A percentile compares a stretch with the other conserved stretches of the same genome.
Evolutionary conservation across 1,140 invertebrate genomes (phyloP).

Genomic region (Neotoxoptera formosana): DNA sequence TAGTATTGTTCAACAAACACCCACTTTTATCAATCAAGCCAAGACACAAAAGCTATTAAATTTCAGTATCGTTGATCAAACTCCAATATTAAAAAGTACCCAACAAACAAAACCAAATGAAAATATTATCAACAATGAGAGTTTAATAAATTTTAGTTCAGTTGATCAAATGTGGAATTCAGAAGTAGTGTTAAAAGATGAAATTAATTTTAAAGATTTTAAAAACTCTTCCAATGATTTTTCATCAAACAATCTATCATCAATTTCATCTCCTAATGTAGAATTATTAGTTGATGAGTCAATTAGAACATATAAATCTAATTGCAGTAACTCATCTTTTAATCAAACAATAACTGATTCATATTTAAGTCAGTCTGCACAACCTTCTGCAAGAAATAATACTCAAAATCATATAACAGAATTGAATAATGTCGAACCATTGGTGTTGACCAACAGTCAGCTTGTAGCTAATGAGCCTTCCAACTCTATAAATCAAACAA

Average conservation of each 20-base stretch:
- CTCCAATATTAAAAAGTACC: not conserved
- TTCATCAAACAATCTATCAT: not conserved
- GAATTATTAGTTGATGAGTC: not conserved
- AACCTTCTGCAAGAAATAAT: not conserved
- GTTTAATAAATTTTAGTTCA: constrained; percentile 40
- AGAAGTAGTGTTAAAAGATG: not conserved
- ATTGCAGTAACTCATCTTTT: not conserved
- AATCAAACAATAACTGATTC: constrained; percentile 23
- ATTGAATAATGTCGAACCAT: not conserved
- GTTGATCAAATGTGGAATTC: not conserved
- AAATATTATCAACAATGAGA: not conserved
- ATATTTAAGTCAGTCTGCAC: not conserved
- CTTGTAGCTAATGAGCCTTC: not conserved
- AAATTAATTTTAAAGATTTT: not conserved
- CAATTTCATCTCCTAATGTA: not conserved
- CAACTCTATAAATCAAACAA: not conserved
- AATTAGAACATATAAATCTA: not conserved
- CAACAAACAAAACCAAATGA: not conserved
- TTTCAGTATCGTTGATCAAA: constrained; percentile 50
- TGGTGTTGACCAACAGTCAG: not conserved
- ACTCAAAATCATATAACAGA: not conserved
- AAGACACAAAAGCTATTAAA: constrained; percentile 37
- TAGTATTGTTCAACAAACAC: not conserved
- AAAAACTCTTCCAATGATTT: not conserved
- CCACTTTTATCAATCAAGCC: not conserved